These are phyloP conservation scores for Bombus difficillimus DNA, from an alignment of 1,140 invertebrate species.

Conservation along the genomic window DNA sequence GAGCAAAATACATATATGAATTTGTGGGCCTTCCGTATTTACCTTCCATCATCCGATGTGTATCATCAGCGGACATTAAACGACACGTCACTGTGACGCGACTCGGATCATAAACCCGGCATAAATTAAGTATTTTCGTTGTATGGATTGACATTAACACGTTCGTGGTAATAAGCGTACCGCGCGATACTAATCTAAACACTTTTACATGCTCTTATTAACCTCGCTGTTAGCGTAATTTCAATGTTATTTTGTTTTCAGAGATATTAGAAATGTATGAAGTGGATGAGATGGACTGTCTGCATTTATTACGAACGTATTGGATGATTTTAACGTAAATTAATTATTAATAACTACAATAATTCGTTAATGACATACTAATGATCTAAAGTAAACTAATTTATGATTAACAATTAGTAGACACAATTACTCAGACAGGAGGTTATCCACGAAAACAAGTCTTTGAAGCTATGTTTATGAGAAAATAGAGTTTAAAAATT, in stretches of 20 bases:
- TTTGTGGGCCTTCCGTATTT: background rate
- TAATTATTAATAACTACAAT: too few species aligned
- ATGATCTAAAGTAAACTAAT: too few species aligned
- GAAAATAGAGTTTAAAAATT: too few species aligned
- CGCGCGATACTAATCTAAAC: background rate
- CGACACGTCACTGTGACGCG: background rate
- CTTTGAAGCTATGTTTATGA: too few species aligned
- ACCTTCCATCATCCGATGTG: background rate
- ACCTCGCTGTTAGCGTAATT: too few species aligned
- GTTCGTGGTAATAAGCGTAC: background rate
- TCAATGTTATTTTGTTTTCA: background rate
- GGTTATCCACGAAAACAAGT: too few species aligned
- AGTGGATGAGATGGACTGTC: background rate
- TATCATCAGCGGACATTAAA: constrained; percentile 6
- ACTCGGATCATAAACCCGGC: background rate
- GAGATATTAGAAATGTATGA: background rate
- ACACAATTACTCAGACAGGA: too few species aligned
- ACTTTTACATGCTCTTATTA: background rate
- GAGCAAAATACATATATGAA: too few species aligned
- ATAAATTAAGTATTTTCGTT: background rate
- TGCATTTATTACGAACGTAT: too few species aligned
- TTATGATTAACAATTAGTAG: too few species aligned
- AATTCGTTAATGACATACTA: too few species aligned
- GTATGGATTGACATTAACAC: background rate
- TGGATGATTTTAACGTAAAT: too few species aligned